Evolutionary conservation across 2,888 invertebrate species (phyloP).

Genomic region (Halocaridina rubra): DNA sequence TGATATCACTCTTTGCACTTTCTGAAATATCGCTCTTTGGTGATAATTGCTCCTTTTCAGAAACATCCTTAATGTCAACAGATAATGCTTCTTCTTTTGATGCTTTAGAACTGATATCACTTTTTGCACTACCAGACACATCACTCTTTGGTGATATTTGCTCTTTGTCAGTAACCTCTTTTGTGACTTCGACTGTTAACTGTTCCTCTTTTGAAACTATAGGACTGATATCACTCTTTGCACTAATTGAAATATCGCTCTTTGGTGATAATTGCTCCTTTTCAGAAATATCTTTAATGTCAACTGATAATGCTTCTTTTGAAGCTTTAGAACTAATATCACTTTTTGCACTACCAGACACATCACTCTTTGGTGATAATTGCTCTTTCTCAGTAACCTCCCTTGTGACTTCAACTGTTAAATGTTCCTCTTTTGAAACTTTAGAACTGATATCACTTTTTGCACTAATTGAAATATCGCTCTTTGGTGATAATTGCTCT

Average conservation of each 20-base stretch:
- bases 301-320: background rate
- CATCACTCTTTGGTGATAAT: background rate
- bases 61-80: background rate
- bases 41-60: background rate
- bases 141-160: background rate
- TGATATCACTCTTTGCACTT: background rate
- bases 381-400: background rate
- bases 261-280: background rate
- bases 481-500: background rate
- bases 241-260: background rate
- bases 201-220: background rate
- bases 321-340: background rate
- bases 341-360: background rate
- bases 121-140: background rate
- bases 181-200: background rate
- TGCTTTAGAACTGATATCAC: background rate
- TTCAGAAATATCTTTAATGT: background rate
- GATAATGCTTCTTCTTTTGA: background rate
- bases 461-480: background rate
- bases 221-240: background rate
- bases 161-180: background rate
- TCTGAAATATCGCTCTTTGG: slow-evolving; percentile 10
- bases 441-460: slow-evolving; percentile 20
- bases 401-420: background rate
- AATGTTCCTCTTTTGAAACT: background rate